Conservation (phyloP, 1,140 invertebrate genomes). For the Drosophila nigromelanica region DNA sequence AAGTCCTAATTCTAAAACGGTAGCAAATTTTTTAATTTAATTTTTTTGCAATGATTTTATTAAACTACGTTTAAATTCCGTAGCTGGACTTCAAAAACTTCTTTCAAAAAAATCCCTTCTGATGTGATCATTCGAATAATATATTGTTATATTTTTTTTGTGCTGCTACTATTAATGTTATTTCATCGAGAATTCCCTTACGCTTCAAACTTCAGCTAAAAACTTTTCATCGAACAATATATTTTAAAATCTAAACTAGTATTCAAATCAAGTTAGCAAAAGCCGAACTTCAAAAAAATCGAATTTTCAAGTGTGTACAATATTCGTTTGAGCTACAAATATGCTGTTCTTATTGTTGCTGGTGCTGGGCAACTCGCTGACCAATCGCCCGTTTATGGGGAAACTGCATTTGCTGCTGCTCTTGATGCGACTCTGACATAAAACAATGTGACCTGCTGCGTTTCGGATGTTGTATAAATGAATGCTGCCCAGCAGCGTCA, state of each 20-base stretch:
- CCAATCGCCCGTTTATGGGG: slow-evolving; percentile 21
- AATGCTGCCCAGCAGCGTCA: slow-evolving; percentile 30
- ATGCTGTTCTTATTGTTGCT: slow-evolving; percentile 41
- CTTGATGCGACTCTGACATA: slow-evolving; percentile 72
- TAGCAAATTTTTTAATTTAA: not conserved
- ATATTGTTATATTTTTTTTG: too few species aligned
- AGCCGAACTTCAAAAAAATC: not conserved
- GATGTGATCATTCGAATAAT: too few species aligned
- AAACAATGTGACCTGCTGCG: slow-evolving; percentile 69
- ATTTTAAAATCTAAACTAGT: too few species aligned
- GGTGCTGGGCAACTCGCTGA: slow-evolving; percentile 47
- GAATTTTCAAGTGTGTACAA: not conserved
- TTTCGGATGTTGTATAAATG: slow-evolving; percentile 64
- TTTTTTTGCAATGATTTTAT: not conserved
- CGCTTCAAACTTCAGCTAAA: too few species aligned
- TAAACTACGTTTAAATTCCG: too few species aligned
- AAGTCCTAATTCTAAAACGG: not conserved
- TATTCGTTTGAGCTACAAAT: not conserved
- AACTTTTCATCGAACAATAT: too few species aligned
- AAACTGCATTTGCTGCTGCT: slow-evolving; percentile 58
- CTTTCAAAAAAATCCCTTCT: too few species aligned
- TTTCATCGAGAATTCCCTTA: too few species aligned
- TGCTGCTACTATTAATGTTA: too few species aligned
- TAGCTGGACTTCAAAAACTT: too few species aligned
- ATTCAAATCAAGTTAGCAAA: not conserved